Conservation (phyloP, 2,888 invertebrate species). For the Cheilosia impressa region DNA sequence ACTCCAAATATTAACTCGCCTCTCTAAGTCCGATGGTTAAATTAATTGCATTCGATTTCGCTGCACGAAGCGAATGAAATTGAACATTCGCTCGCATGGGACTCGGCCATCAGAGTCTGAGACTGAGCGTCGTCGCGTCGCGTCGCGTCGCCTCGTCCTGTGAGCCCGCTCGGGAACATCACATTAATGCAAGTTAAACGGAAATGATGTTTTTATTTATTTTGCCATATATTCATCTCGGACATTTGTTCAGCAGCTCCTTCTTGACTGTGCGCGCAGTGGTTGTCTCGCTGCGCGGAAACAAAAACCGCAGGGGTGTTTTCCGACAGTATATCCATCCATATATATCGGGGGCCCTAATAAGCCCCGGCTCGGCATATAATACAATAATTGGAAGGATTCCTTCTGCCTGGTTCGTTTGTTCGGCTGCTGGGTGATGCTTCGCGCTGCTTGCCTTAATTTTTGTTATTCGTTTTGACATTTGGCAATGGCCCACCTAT, state of each 20-base stretch:
- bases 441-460: background rate
- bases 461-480: conserved; percentile 75
- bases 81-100: conserved; percentile 14
- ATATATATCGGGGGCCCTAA: conserved; percentile 63
- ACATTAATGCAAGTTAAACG: conserved; percentile 75
- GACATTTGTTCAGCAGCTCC: conserved; percentile 75
- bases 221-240: conserved; percentile 73
- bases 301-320: conserved; percentile 75
- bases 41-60: conserved; percentile 75
- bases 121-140: background rate
- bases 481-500: conserved; percentile 75
- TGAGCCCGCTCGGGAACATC: conserved; percentile 51
- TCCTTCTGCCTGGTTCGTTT: conserved; percentile 23
- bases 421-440: conserved; percentile 1
- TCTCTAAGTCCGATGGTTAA: conserved; percentile 43
- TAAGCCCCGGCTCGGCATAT: conserved; percentile 64
- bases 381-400: conserved; percentile 74
- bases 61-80: conserved; percentile 57
- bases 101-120: conserved; percentile 2
- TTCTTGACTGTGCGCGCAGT: conserved; percentile 74
- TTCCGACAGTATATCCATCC: conserved; percentile 73
- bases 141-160: background rate
- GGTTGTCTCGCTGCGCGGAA: conserved; percentile 76
- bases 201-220: conserved; percentile 76
- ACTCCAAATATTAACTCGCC: conserved; percentile 54